These are phyloP conservation scores for Columba guinea DNA, from an alignment of 2,797 vertebrate species.

Conservation along the genomic window DNA sequence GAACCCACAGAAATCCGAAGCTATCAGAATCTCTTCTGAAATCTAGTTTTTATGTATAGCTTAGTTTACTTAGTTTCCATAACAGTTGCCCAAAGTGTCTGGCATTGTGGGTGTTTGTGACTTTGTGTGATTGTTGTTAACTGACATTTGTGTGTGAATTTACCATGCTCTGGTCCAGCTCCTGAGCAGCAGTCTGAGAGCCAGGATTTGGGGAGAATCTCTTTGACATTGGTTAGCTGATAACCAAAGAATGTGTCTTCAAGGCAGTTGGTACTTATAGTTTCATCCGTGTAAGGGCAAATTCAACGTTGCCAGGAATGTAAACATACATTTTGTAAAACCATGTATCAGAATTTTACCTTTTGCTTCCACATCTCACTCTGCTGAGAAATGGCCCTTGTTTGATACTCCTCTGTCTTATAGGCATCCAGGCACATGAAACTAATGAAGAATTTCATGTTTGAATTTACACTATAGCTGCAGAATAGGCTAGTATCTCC, in stretches of 20 bases:
- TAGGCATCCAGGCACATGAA: background rate
- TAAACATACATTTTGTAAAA: background rate
- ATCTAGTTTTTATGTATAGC: background rate
- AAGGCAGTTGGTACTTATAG: background rate
- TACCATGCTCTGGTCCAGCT: background rate
- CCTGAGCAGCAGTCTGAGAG: background rate
- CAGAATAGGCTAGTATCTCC: background rate
- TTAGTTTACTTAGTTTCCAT: background rate
- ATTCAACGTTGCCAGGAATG: background rate
- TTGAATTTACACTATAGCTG: background rate
- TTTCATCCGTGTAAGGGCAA: background rate
- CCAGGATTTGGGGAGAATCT: background rate
- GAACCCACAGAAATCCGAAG: background rate
- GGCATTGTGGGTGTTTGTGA: background rate
- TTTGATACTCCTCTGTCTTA: background rate
- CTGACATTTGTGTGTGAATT: background rate
- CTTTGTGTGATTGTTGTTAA: background rate
- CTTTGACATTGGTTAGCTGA: background rate
- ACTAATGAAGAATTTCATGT: background rate
- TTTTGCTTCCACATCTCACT: background rate
- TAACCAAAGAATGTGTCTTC: background rate
- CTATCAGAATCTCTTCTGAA: background rate
- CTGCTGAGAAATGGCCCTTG: background rate
- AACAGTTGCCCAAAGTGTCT: background rate
- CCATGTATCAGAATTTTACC: background rate